A percentile compares a stretch with the other conserved stretches of the same genome.
Evolutionary conservation across 2,888 invertebrate genomes (phyloP).

Genomic region (Caenorhabditis sp.): DNA sequence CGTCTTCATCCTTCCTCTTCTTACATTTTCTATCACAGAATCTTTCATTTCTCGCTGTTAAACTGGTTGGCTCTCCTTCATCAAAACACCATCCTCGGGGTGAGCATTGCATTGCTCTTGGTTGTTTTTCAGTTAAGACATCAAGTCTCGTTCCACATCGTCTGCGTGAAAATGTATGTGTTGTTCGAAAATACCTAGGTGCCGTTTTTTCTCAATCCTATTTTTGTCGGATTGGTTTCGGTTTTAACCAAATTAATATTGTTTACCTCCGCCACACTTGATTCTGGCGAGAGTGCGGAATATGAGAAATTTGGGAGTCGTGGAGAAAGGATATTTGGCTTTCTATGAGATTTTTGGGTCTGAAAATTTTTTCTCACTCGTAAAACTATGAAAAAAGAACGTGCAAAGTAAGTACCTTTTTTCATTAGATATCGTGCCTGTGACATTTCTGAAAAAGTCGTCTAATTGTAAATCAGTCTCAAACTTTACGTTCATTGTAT

Average conservation of each 20-base stretch:
- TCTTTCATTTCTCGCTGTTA: background rate
- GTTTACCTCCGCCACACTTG: background rate
- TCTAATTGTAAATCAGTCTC: too few relatives aligned
- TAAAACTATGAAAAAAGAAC: too few relatives aligned
- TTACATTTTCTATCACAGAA: background rate
- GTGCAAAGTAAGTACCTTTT: too few relatives aligned
- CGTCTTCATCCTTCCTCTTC: background rate
- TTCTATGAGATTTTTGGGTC: too few relatives aligned
- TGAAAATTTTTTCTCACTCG: too few relatives aligned
- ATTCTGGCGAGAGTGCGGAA: background rate
- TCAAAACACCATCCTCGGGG: background rate
- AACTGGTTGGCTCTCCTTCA: constrained; percentile 1
- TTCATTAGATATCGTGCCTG: too few relatives aligned
- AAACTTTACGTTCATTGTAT: too few relatives aligned
- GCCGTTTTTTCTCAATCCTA: too few relatives aligned
- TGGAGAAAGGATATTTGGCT: too few relatives aligned
- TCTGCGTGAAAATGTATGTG: constrained; percentile 3
- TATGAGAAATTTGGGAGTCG: constrained; percentile 5
- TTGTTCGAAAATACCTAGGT: too few relatives aligned
- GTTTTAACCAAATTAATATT: too few relatives aligned
- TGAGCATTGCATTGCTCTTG: background rate
- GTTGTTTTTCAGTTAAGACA: constrained; percentile 11
- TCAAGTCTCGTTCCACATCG: constrained; percentile 1
- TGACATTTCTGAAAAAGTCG: too few relatives aligned
- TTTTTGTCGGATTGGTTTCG: background rate